Conservation (phyloP, 2,113 vertebrate genomes). For the Empidonax alnorum region DNA sequence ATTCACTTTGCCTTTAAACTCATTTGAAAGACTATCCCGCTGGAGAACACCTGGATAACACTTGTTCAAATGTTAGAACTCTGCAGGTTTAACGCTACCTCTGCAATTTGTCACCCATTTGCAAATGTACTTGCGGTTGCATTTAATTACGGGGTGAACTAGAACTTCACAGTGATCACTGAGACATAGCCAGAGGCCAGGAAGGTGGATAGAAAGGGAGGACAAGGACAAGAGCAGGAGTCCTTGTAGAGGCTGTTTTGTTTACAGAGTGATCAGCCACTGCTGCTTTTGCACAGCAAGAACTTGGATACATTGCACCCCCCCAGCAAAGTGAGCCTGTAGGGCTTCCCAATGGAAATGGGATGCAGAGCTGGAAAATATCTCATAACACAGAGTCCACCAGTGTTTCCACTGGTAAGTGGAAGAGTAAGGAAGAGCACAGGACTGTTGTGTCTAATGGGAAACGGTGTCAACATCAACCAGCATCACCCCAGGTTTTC, state of each 20-base stretch:
- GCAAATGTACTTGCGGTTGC: not conserved
- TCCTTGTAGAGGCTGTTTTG: not conserved
- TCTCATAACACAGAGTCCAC: not conserved
- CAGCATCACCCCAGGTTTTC: not conserved
- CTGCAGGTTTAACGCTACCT: not conserved
- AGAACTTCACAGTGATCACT: not conserved
- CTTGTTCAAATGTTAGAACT: not conserved
- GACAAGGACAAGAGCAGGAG: not conserved
- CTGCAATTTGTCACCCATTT: not conserved
- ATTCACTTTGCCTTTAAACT: not conserved
- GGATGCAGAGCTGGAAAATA: not conserved
- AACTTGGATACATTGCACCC: not conserved
- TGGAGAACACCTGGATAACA: not conserved
- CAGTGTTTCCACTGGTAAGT: rapidly evolving
- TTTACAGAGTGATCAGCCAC: not conserved
- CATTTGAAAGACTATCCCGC: not conserved
- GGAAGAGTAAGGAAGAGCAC: not conserved
- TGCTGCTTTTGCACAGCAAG: not conserved
- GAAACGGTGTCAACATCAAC: not conserved
- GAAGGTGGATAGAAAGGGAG: not conserved
- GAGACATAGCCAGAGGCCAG: not conserved
- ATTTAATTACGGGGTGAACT: not conserved
- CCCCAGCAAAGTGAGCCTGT: not conserved
- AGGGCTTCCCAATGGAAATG: not conserved
- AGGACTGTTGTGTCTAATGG: not conserved